Conservation (phyloP, 2,113 vertebrate genomes). For the Rissa tridactyla region DNA sequence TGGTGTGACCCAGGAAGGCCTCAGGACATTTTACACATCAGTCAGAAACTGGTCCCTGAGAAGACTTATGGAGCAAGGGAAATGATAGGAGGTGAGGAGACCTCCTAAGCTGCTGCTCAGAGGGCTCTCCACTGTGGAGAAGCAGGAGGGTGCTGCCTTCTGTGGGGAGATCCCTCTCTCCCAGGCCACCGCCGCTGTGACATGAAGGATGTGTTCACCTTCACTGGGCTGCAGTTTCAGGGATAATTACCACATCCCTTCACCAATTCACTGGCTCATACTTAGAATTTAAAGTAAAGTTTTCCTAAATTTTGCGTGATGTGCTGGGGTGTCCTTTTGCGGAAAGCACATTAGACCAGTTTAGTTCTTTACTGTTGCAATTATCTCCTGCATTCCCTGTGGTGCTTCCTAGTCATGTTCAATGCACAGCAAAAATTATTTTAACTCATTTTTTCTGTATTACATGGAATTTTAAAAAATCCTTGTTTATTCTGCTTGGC, state of each 20-base stretch:
- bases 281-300: not conserved
- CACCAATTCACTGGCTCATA: not conserved
- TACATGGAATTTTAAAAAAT: not conserved
- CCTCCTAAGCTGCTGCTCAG: not conserved
- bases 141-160: not conserved
- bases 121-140: not conserved
- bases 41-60: not conserved
- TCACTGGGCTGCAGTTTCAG: not conserved
- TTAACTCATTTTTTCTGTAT: not conserved
- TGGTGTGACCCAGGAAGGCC: not conserved
- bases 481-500: not conserved
- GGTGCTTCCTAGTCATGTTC: not conserved
- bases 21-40: not conserved
- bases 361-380: not conserved
- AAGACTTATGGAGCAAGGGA: rapidly evolving
- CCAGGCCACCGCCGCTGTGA: not conserved
- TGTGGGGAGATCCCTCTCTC: not conserved
- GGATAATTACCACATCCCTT: not conserved
- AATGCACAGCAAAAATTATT: not conserved
- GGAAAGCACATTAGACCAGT: not conserved
- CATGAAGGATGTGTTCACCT: rapidly evolving
- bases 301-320: not conserved
- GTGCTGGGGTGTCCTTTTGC: not conserved
- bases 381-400: not conserved
- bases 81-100: not conserved